phyloP scores from a whole-genome alignment of 2,113 vertebrate genomes.

The Nycticebus coucang region DNA sequence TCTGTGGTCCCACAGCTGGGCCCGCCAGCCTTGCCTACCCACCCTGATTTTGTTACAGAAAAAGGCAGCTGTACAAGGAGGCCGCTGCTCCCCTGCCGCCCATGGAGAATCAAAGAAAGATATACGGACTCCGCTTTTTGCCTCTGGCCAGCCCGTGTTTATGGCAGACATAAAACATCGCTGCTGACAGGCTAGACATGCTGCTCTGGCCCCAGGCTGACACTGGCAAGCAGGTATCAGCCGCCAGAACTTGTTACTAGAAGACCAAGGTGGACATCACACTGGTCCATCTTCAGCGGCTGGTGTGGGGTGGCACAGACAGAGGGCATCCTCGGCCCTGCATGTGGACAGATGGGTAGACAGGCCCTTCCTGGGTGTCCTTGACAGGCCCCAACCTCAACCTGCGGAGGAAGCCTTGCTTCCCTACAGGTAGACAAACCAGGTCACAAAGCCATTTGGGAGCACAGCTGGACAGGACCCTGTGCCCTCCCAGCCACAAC shows the following conservation, averaged over 20 bases:
- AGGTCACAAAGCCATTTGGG: rapidly evolving
- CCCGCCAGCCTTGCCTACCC: rapidly evolving
- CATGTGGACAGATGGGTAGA: background rate
- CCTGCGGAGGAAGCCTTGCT: too few species aligned
- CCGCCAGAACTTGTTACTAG: background rate
- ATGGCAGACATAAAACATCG: rapidly evolving
- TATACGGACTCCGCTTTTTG: background rate
- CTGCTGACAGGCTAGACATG: rapidly evolving
- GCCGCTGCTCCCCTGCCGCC: rapidly evolving
- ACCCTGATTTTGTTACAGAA: background rate
- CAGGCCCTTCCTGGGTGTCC: rapidly evolving
- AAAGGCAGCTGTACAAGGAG: background rate
- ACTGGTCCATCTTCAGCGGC: background rate
- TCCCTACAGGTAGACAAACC: background rate
- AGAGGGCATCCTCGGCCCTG: background rate
- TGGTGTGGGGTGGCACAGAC: rapidly evolving
- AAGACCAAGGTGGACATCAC: background rate
- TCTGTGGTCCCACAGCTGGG: background rate
- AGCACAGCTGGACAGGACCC: rapidly evolving
- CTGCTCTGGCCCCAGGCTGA: background rate
- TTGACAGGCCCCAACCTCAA: background rate
- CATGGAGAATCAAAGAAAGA: background rate
- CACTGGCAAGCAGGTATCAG: background rate
- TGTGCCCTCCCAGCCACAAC: rapidly evolving
- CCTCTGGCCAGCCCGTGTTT: background rate